Base-by-base conservation (phyloP, 1,140 invertebrate species). In the Drosophila willistoni region DNA sequence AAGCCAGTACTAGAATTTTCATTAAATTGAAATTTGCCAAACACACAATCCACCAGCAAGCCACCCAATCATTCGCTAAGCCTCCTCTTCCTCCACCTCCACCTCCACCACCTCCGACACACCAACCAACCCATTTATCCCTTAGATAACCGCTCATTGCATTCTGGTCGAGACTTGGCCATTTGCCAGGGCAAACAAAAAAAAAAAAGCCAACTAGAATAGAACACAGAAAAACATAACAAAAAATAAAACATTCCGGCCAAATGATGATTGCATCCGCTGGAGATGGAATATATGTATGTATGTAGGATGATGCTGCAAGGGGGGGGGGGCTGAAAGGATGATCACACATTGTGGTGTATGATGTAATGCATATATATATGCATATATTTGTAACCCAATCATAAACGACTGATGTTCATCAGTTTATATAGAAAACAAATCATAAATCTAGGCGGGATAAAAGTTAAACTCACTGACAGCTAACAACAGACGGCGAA, bases 1-100 rank as follows among this genome's bases (percentile, higher is more conserved):
- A 34, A 59, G 33, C 33, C 10, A 59, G 29, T 19, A 59, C 56
- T 59, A 36, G 56, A 36, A 59, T 39, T 59, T 59, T 59, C 56
- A 59, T 59, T 59, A 59, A 59, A 59, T 59, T 59, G 14, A 59
- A 59, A 59, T 51, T 51, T 51, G 9, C 44, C 44, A 51, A 51
- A 51, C 44, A 51, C 44, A 51, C 44, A 51, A 47, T 47, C 14
- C 44, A 7, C 14, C 44, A 19, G 4, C 44, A 47, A 14, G 6
- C 42, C 42, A 14, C 4, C 42, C 42, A 14, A 44, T 14, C 42
- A 44, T 14, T 14, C 13, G 6, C 42, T 14, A 0, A 44, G 34
- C 34, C 9, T 36, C 3, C 34, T 0, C 34, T 5, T 10, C 9
- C 44, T 17, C 17, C 44, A 19, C 44, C 9, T 7, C 7, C 9